Evolutionary conservation across 2,888 invertebrate species (phyloP).

Genomic region (Celastrina argiolus): DNA sequence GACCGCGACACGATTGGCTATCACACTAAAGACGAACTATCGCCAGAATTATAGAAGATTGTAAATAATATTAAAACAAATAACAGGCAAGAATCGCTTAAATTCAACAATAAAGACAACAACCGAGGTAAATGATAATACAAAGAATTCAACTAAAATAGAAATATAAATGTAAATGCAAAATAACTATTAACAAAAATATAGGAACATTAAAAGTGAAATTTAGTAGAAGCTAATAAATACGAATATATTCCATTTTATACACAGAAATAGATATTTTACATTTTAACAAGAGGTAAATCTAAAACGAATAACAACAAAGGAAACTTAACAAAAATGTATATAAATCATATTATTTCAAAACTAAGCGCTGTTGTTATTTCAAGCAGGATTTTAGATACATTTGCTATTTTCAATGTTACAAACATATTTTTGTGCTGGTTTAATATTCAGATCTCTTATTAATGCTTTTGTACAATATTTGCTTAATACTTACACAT

Average conservation of each 20-base stretch:
- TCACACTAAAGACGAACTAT: neutral
- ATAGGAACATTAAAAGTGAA: neutral
- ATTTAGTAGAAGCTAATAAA: neutral
- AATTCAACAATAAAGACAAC: neutral
- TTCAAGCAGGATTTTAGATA: neutral
- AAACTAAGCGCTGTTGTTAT: neutral
- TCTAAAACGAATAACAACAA: neutral
- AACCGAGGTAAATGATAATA: conserved; percentile 3
- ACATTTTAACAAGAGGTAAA: neutral
- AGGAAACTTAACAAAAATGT: neutral
- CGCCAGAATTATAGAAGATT: neutral
- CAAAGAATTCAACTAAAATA: neutral
- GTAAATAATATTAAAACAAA: neutral
- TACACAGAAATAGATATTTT: neutral
- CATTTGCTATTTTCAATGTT: neutral
- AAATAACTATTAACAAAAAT: neutral
- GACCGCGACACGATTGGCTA: conserved; percentile 15
- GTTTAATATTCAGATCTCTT: neutral
- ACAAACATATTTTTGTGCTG: neutral
- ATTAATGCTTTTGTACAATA: neutral
- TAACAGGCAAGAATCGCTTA: neutral
- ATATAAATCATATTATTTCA: neutral
- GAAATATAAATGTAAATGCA: neutral
- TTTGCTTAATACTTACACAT: neutral
- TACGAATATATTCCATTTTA: neutral